A percentile compares a stretch with the other conserved stretches of the same genome.
phyloP scores from a whole-genome alignment of 2,797 vertebrate genomes.

The Calcarius lapponicus region DNA sequence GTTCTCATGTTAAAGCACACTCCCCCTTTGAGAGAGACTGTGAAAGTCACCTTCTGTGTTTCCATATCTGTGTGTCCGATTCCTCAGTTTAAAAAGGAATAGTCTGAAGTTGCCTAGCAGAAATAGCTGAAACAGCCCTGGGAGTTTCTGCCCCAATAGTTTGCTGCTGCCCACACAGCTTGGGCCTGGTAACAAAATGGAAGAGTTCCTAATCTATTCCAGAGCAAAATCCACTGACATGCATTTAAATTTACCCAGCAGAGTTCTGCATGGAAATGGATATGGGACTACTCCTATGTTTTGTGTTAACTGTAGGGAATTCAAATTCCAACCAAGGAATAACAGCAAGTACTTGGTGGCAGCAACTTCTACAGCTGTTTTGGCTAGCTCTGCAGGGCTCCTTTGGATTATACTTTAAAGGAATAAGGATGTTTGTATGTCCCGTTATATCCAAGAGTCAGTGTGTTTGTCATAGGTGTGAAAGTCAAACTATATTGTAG shows the following conservation, averaged over 20 bases:
- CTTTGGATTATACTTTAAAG: neutral
- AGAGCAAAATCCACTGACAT: neutral
- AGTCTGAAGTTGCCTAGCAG: slow-evolving; percentile 41
- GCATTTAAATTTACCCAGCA: neutral
- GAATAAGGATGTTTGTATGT: neutral
- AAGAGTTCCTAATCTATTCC: neutral
- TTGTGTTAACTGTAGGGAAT: neutral
- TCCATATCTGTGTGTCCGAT: slow-evolving; percentile 36
- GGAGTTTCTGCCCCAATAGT: slow-evolving; percentile 5
- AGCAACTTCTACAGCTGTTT: slow-evolving; percentile 22
- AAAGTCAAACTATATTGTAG: neutral
- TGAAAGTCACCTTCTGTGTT: slow-evolving; percentile 11
- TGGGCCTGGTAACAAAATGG: neutral
- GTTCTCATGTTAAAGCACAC: neutral
- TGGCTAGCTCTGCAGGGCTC: neutral
- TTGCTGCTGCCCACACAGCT: neutral
- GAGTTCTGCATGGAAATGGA: neutral
- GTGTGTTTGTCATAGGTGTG: neutral
- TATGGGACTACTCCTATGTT: neutral
- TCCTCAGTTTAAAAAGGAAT: slow-evolving; percentile 23
- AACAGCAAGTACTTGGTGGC: neutral
- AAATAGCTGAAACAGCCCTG: neutral
- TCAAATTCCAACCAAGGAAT: neutral
- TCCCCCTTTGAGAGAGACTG: neutral
- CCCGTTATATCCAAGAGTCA: neutral